These are phyloP conservation scores for Neodon shergylaensis DNA, from an alignment of 2,113 vertebrate species.

Conservation along the genomic window DNA sequence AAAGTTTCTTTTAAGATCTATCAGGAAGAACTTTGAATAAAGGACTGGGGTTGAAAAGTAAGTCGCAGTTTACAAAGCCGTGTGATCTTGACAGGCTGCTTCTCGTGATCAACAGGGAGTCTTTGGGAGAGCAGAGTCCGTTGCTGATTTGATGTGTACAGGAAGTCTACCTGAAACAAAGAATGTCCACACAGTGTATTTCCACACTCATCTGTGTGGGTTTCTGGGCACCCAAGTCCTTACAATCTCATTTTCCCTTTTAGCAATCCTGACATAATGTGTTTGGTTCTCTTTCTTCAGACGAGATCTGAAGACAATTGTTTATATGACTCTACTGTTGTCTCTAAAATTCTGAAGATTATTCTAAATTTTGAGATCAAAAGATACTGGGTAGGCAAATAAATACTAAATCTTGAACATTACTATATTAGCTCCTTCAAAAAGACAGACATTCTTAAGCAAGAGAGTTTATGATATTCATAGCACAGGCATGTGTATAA, in stretches of 20 bases:
- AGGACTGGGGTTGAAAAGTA: neutral
- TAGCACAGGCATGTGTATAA: neutral
- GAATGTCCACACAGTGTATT: neutral
- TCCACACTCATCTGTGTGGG: neutral
- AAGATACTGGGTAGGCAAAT: neutral
- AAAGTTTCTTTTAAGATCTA: neutral
- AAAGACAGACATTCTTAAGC: neutral
- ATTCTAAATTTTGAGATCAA: constrained; percentile 32
- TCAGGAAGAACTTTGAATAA: neutral
- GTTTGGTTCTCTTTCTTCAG: neutral
- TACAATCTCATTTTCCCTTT: neutral
- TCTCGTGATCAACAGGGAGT: neutral
- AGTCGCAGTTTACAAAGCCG: neutral
- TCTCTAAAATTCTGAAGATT: neutral
- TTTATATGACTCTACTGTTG: neutral
- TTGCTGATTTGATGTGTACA: neutral
- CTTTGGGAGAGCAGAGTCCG: neutral
- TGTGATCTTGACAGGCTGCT: neutral
- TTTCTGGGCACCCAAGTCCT: neutral
- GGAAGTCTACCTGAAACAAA: neutral
- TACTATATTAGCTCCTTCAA: neutral
- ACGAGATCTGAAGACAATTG: neutral
- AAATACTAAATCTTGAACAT: constrained; percentile 4
- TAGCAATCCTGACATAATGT: neutral
- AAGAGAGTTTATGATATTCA: neutral